Base-by-base conservation (phyloP, 2,113 vertebrate species). In the Pelodiscus sinensis region DNA sequence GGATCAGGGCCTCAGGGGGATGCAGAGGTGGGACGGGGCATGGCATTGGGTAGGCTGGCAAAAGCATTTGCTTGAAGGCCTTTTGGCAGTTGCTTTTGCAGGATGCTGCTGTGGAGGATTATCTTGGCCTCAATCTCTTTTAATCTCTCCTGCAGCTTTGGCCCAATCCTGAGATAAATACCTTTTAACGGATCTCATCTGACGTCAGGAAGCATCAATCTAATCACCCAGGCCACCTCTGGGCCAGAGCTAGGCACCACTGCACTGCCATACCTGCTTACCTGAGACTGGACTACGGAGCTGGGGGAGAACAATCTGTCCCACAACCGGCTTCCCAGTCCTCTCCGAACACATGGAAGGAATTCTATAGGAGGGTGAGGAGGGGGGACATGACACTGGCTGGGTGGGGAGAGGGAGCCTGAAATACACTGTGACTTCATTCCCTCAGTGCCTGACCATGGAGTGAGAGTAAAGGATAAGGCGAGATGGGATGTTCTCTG, bases 51-150 rank as follows among this genome's bases (percentile, higher is more conserved):
- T 91, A 51, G 52, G 29, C 84, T 87, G 84, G 29, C 84, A 86
- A 86, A 82, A 56, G 51, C 71, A 82, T 95, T 85, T 10, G 88
- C 90, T 93, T 87, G 95, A 9, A 4, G 96, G 97, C 96, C 97
- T 97, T 97, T 97, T 97, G 97, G 96, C 97, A 96, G 97, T 95
- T 95, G 95, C 92, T 94, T 92, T 62, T 86, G 86, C 51, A 94
- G 90, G 97, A 97, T 97, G 96, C 79, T 87, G 90, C 97, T 97
- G 71, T 9, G 2, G 90, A 84, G 95, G 97, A 97, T 97, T 97
- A 97, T 96, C 96, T 96, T 97, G 97, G 96, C 97, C 97, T 97
- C 97, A 97, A 97, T 97, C 97, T 96, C 92, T 96, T 96, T 94
- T 97, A 97, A 97, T 97, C 97, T 96, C 96, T 92, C 97, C 96